phyloP scores from a whole-genome alignment of 2,113 vertebrate genomes.

The Pheucticus melanocephalus region DNA sequence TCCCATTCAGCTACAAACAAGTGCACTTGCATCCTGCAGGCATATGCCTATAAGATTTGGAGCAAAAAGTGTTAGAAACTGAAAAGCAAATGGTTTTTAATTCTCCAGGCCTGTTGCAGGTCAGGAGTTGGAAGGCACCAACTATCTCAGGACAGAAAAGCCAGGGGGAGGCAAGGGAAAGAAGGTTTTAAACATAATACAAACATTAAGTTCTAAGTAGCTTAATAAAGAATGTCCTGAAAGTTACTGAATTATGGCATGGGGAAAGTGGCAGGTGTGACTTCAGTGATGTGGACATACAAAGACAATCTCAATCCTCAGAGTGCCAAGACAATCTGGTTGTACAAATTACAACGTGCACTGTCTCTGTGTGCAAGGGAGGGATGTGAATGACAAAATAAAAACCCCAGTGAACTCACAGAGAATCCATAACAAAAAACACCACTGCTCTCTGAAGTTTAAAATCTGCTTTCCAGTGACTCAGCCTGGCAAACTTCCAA shows the following conservation, averaged over 20 bases:
- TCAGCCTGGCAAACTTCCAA: not conserved
- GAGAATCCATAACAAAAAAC: not conserved
- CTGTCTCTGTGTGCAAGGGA: rapidly evolving
- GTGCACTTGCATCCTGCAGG: not conserved
- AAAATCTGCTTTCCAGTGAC: not conserved
- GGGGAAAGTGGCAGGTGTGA: not conserved
- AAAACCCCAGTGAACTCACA: not conserved
- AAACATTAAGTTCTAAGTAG: not conserved
- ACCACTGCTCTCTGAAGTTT: not conserved
- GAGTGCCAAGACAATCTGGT: not conserved
- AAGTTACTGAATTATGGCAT: not conserved
- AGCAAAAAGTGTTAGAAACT: not conserved
- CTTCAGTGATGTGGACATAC: not conserved
- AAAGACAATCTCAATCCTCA: not conserved
- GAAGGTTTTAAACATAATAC: not conserved
- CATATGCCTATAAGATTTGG: not conserved
- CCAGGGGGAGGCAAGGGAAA: not conserved
- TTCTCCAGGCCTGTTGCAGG: not conserved
- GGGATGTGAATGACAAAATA: not conserved
- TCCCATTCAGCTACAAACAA: not conserved
- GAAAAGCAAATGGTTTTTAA: not conserved
- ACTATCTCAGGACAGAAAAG: not conserved
- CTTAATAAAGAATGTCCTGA: not conserved
- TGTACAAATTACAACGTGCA: not conserved
- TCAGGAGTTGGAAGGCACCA: not conserved